These are phyloP conservation scores for Tursiops truncatus DNA, from an alignment of 2,113 vertebrate genomes.

Conservation along the genomic window DNA sequence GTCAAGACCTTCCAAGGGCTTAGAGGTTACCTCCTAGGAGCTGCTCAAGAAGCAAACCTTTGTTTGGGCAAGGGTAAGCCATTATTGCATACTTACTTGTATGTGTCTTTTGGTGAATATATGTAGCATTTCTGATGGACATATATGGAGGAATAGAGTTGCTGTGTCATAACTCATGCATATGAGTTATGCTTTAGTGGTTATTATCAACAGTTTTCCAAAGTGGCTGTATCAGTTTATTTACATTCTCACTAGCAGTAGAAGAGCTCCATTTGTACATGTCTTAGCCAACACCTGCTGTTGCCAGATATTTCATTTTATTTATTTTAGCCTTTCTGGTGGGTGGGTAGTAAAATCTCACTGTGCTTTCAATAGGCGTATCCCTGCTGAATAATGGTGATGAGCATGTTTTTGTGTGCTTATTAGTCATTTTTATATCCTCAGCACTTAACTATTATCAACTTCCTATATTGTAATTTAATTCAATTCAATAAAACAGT, in stretches of 20 bases:
- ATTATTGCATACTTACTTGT: not conserved
- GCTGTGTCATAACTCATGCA: not conserved
- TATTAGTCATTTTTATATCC: not conserved
- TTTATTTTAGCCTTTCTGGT: not conserved
- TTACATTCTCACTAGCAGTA: not conserved
- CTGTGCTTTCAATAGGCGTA: not conserved
- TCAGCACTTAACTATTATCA: not conserved
- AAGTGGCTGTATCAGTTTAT: not conserved
- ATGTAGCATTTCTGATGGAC: not conserved
- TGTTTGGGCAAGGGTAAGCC: not conserved
- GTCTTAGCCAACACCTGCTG: not conserved
- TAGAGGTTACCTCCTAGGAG: not conserved
- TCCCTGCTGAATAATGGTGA: not conserved
- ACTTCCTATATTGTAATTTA: not conserved
- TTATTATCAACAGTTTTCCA: not conserved
- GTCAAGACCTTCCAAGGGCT: not conserved
- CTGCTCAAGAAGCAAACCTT: not conserved
- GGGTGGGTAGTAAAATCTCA: not conserved
- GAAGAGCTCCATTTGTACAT: not conserved
- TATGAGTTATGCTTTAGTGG: not conserved
- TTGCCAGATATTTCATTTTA: not conserved
- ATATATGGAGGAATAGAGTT: not conserved
- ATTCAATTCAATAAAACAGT: not conserved
- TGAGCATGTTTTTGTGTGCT: not conserved
- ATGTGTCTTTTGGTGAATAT: not conserved